Evolutionary conservation across 2,888 invertebrate genomes (phyloP).

Genomic region (Chesias legatella): DNA sequence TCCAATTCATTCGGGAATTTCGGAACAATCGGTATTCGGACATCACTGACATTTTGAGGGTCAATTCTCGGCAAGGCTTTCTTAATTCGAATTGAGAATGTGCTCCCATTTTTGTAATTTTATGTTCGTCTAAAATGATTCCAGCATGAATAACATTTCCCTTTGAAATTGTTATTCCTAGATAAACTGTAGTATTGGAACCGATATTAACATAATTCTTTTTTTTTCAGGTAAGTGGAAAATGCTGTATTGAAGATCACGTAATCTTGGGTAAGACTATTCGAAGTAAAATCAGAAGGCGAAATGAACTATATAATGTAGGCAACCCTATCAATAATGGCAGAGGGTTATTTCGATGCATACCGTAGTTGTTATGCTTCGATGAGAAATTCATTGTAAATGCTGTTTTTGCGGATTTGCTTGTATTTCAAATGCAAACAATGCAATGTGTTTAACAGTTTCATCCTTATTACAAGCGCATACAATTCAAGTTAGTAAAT

Average conservation of each 20-base stretch:
- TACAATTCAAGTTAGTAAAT: conserved; percentile 18
- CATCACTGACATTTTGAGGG: conserved; percentile 8
- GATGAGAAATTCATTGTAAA: conserved; percentile 22
- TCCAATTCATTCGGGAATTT: conserved; percentile 49
- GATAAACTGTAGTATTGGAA: not conserved
- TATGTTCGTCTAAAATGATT: conserved; percentile 15
- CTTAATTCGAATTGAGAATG: conserved; percentile 15
- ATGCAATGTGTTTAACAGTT: conserved; percentile 8
- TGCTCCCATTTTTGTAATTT: conserved; percentile 20
- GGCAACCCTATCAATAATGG: too few species aligned
- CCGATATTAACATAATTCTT: conserved; percentile 5
- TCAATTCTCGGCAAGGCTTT: conserved; percentile 11
- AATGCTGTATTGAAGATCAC: too few species aligned
- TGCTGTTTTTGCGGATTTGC: conserved; percentile 34
- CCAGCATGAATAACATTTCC: too few species aligned
- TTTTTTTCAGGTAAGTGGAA: conserved; percentile 26
- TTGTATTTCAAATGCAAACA: conserved; percentile 28
- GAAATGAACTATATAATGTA: too few species aligned
- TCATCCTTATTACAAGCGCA: conserved; percentile 5
- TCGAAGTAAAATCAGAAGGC: too few species aligned
- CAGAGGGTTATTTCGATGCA: conserved; percentile 2
- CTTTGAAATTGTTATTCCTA: too few species aligned
- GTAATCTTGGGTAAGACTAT: conserved; percentile 21
- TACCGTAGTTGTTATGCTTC: conserved; percentile 12
- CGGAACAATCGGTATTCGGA: not conserved